Base-by-base conservation (phyloP, 2,113 vertebrate genomes). In the Malurus alboscapulatus region DNA sequence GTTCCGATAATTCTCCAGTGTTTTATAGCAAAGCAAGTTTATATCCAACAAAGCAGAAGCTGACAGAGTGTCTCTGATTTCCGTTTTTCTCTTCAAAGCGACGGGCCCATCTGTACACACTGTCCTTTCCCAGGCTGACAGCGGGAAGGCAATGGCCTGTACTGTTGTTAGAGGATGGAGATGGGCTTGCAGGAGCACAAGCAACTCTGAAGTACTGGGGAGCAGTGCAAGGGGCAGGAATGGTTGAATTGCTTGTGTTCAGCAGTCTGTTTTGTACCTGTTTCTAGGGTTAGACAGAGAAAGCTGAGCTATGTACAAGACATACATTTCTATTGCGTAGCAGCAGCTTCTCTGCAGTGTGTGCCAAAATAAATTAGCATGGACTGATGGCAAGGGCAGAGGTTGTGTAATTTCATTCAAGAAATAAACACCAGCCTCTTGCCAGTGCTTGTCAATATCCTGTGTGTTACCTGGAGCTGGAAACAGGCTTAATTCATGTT, bases 381-480 rank as follows among this genome's bases (percentile, higher is more conserved):
- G 36, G n/a, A 73, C 63, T 79, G 50, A 69, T 85, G 66, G 57
- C 32, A 53, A 58, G 47, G 75, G 75, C 47, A 82, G 38, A 69
- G 74, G 63, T 93, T 95, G 81, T 22, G 21, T 59, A 92, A 95
- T 27, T 54, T 27, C 67, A 85, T 27, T 74, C 32, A 76, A 54
- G 74, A 85, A 75, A 87, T 13, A 95, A 95, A 92, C 77, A 95
- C 11, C 69, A 72, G 30, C 55, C 58, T 92, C 77, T 73, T 82
- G 76, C 66, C 73, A 93, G 62, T 10, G 34, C 74, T 69, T 69
- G 54, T 40, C 19, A n/a, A 22, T 66, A 76, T 48, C 54, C 44
- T 45, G 17, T 11, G 61, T 12, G 4, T 69, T 87, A 93, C 84
- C 87, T 91, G 93, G 40, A 87, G 79, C 45, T 89, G 78, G 78